Conservation (phyloP, 2,888 invertebrate species). For the Ochlodes sylvanus region DNA sequence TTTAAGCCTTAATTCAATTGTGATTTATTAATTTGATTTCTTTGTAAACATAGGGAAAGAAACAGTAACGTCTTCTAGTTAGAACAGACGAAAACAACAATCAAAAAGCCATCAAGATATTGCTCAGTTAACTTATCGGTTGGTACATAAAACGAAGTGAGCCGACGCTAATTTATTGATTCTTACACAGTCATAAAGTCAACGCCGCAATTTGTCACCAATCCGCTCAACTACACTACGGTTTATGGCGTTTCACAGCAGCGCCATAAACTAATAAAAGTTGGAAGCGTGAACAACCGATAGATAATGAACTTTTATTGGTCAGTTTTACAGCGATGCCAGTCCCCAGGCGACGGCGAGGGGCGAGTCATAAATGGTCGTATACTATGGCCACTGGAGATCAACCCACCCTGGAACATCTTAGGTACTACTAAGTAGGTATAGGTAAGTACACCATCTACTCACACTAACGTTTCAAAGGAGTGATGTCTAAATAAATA, state of each 20-base stretch:
- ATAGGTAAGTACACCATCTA: no score
- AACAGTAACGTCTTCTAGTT: no score
- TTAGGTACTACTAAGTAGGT: background rate
- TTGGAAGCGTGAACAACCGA: constrained; percentile 80
- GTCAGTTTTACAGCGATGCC: constrained; percentile 76
- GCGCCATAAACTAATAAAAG: constrained; percentile 80
- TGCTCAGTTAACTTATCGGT: constrained; percentile 11
- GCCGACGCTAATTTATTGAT: constrained; percentile 9
- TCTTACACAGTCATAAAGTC: constrained; percentile 30
- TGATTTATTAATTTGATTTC: no score
- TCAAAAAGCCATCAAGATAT: background rate
- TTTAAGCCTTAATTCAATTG: no score
- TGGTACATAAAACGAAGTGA: constrained; percentile 29
- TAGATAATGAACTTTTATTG: constrained; percentile 85
- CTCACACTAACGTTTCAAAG: no score
- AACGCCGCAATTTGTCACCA: constrained; percentile 40
- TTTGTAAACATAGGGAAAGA: no score
- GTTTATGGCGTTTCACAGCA: constrained; percentile 64
- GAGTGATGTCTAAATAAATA: no score
- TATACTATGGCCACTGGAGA: constrained; percentile 7
- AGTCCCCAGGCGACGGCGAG: constrained; percentile 76
- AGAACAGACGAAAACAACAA: no score
- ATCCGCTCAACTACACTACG: constrained; percentile 44
- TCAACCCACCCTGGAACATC: background rate
- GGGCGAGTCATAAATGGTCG: constrained; percentile 56